These are phyloP conservation scores for Chionis minor DNA, from an alignment of 2,113 vertebrate genomes.

Conservation along the genomic window DNA sequence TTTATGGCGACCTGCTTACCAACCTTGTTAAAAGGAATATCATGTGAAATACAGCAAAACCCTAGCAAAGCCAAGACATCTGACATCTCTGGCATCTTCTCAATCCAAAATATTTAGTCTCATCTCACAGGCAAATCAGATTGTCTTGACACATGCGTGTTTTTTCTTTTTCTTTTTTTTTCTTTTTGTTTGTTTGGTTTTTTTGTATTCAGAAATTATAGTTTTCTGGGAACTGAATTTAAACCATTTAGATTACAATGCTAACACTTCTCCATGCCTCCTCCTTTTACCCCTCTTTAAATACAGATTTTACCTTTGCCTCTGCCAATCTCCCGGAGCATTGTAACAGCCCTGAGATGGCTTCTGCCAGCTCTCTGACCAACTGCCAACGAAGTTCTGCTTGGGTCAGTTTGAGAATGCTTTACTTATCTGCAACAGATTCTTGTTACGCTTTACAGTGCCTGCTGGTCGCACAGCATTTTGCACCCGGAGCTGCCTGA, in stretches of 20 bases:
- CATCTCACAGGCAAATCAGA: neutral
- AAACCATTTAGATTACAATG: neutral
- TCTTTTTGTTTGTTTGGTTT: neutral
- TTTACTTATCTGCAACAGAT: neutral
- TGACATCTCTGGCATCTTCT: neutral
- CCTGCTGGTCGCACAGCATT: neutral
- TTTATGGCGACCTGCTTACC: neutral
- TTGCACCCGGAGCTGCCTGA: neutral
- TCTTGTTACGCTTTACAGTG: neutral
- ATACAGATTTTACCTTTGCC: neutral
- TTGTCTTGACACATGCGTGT: neutral
- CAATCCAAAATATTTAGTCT: neutral
- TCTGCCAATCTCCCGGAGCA: neutral
- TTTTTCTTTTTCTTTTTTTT: neutral
- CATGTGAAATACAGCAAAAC: neutral
- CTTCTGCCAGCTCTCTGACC: neutral
- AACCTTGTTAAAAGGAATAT: neutral
- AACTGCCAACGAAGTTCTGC: neutral
- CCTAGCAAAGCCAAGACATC: neutral
- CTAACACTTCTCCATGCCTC: neutral
- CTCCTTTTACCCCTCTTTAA: neutral
- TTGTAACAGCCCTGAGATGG: neutral
- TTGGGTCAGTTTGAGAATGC: neutral
- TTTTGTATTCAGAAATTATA: neutral
- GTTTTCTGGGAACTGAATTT: neutral